Evolutionary conservation across 2,888 invertebrate genomes (phyloP), one percentile per base, ranked within the genome.

Genomic region (Macrophya alboannulata): DNA sequence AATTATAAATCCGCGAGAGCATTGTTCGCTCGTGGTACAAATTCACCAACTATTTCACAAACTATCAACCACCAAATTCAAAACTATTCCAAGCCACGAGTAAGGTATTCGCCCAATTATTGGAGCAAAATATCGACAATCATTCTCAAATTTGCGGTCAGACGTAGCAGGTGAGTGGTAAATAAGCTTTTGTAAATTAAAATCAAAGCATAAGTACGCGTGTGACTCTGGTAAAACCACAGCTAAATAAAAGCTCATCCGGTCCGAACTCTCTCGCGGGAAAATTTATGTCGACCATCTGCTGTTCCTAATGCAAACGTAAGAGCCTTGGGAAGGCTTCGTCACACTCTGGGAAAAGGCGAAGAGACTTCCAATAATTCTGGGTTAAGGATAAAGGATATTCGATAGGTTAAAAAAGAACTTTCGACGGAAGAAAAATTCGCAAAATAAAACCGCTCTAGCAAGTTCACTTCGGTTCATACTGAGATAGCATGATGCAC

Each of bases 351-450:
- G 81, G 40, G 62, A 81, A 62, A n/a, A 62, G 59, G 81, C 62
- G 12, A 62, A 81, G 81, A 81, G 81, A 81, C 81, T 62, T 81
- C 62, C 81, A 81, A 62, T 81, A 62, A 81, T 81, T 81, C 51
- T 81, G 62, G 43, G 59, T 59, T 81, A 62, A 62, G 62, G 21
- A 15, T 65, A 65, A 81, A 81, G 81, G 81, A 81, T 81, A 59
- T 37, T 81, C 62, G 62, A 62, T 62, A 43, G 81, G 43, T 59
- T 31, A 17, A 55, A 81, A 55, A 81, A 43, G 81, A 62, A 62
- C 62, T 43, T 15, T 25, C 21, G 45, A 62, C n/a, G 62, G 40
- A 31, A 62, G 51, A 45, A 81, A 21, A 81, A 81, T 81, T n/a
- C 62, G 15, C 8, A 25, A 10, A 55, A 31, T 21, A 55, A 77